Conservation (phyloP, 1,140 invertebrate genomes). For the Bactericera cockerelli region DNA sequence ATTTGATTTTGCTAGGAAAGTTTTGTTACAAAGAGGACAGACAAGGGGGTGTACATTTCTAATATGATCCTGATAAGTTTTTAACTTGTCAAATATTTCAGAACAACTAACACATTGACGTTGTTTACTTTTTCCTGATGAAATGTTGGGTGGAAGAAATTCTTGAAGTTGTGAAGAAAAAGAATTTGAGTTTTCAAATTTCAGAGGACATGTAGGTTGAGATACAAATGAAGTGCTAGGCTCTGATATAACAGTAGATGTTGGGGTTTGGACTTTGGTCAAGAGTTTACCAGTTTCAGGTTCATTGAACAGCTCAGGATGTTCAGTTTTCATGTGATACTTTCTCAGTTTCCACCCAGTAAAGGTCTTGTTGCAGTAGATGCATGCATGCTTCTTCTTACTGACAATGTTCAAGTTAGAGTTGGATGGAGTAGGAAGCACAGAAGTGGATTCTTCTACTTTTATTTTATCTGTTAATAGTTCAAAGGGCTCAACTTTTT, state of each 20-base stretch:
- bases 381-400: conserved; percentile 17
- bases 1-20: conserved; percentile 32
- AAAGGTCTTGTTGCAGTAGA: conserved; percentile 40
- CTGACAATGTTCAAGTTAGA: conserved; percentile 10
- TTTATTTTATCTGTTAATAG: conserved; percentile 13
- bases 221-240: background rate
- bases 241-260: background rate
- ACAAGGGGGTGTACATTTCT: conserved; percentile 56
- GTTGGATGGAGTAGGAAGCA: conserved; percentile 10
- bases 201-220: background rate
- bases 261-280: background rate
- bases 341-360: conserved; percentile 22
- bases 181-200: conserved; percentile 3
- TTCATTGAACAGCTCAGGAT: conserved; percentile 9
- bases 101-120: conserved; percentile 23
- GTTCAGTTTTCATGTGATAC: conserved; percentile 14
- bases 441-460: conserved; percentile 10
- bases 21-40: conserved; percentile 60
- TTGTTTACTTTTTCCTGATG: conserved; percentile 8
- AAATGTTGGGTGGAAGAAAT: background rate
- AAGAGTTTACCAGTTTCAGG: background rate
- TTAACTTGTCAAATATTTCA: conserved; percentile 19
- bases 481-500: background rate
- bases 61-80: conserved; percentile 23
- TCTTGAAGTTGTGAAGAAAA: background rate